Evolutionary conservation across 2,888 invertebrate genomes (phyloP).

Genomic region (Volucella bombylans): DNA sequence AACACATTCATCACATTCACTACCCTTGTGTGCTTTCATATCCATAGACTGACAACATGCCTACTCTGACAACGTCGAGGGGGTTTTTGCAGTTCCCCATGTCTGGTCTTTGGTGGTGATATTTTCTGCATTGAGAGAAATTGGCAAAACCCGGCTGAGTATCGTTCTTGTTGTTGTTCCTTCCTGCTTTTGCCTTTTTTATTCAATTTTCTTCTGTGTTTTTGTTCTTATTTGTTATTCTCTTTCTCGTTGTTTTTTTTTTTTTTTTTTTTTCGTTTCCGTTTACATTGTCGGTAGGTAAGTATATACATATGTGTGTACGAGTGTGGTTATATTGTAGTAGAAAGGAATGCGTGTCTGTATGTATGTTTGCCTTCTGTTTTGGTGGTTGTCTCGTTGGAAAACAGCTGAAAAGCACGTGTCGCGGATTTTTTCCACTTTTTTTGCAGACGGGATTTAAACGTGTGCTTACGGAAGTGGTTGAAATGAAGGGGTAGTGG

Average conservation of each 20-base stretch:
- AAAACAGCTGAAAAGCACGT: conserved; percentile 74
- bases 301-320: neutral
- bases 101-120: conserved; percentile 34
- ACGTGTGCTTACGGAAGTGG: conserved; percentile 34
- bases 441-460: conserved; percentile 68
- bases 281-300: conserved; percentile 29
- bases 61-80: neutral
- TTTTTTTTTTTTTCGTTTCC: conserved; percentile 51
- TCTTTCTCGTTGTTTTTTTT: conserved; percentile 31
- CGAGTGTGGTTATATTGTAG: too few species aligned
- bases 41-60: neutral
- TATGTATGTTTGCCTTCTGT: conserved; percentile 45
- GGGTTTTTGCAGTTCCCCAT: conserved; percentile 44
- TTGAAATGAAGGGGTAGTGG: conserved; percentile 16
- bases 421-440: conserved; percentile 57
- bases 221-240: conserved; percentile 33
- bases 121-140: conserved; percentile 47
- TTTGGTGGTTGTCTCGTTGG: conserved; percentile 68
- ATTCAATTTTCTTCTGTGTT: conserved; percentile 11
- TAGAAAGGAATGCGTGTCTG: neutral
- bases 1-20: neutral
- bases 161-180: conserved; percentile 31
- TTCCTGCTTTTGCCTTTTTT: neutral
- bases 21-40: neutral
- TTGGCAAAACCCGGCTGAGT: conserved; percentile 47